Percentiles rank a stretch among this genome's conserved stretches.
Conservation (phyloP, 2,797 vertebrate genomes). For the Amblyraja radiata region DNA sequence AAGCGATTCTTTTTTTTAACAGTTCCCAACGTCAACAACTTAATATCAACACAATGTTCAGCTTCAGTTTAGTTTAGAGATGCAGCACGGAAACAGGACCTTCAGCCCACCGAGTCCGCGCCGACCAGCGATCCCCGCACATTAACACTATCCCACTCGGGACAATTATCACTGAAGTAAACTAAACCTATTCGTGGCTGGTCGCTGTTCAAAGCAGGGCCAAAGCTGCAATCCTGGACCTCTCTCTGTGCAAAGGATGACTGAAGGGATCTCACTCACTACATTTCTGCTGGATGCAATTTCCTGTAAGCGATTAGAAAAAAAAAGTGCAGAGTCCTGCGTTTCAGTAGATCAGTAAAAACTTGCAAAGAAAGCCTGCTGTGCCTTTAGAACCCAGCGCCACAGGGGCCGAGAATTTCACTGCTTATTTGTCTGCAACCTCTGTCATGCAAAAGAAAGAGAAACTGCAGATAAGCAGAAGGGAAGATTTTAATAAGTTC, state of each 20-base stretch:
- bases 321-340: background rate
- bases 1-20: background rate
- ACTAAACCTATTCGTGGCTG: background rate
- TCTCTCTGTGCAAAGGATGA: background rate
- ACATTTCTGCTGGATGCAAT: constrained; percentile 11
- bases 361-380: background rate
- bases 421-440: background rate
- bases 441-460: background rate
- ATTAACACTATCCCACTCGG: too few relatives aligned
- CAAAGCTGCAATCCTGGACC: background rate
- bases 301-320: background rate
- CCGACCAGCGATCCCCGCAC: too few relatives aligned
- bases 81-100: too few relatives aligned
- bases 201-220: background rate
- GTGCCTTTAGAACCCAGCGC: background rate
- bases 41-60: background rate
- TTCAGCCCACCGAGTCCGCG: too few relatives aligned
- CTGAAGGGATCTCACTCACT: too few relatives aligned
- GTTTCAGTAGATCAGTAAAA: constrained; percentile 21
- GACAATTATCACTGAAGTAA: too few relatives aligned
- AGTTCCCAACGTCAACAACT: background rate
- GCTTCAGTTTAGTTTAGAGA: too few relatives aligned
- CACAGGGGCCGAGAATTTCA: constrained; percentile 11
- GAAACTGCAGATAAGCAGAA: background rate
- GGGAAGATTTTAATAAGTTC: constrained; percentile 29